Percentiles rank a stretch among this genome's conserved stretches.
phyloP scores from a whole-genome alignment of 2,888 invertebrate genomes.

The Acrocyrtus sp. region DNA sequence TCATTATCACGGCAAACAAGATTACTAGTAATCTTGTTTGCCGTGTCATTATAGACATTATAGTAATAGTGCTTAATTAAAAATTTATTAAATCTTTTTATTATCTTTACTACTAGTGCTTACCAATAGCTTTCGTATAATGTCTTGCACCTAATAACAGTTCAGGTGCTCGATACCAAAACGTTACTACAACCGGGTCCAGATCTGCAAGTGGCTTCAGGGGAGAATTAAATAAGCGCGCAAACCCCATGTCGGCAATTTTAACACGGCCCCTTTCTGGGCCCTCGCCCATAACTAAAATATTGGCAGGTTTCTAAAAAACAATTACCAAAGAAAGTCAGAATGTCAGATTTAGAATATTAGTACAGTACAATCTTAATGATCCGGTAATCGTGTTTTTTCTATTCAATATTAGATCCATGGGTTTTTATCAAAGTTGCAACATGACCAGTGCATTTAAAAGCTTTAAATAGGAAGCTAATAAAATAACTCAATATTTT shows the following conservation, averaged over 20 bases:
- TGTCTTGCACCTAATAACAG: constrained; percentile 92
- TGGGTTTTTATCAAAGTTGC: constrained; percentile 17
- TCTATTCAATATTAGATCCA: background rate
- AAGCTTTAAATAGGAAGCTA: no score
- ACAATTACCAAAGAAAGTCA: constrained; percentile 2
- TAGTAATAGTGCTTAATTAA: background rate
- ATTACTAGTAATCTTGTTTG: no score
- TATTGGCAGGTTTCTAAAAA: constrained; percentile 95
- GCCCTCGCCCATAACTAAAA: constrained; percentile 99
- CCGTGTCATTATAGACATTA: background rate
- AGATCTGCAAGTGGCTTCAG: constrained; percentile 96
- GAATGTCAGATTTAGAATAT: no score
- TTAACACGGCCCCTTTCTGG: constrained; percentile 95
- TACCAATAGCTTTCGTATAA: constrained; percentile 97
- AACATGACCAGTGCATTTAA: constrained; percentile 1
- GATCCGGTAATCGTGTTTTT: no score
- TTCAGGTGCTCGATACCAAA: constrained; percentile 99
- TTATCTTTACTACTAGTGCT: background rate
- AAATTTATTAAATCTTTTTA: background rate
- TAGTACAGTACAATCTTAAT: no score
- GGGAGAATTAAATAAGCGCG: constrained; percentile 96
- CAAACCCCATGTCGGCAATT: constrained; percentile 99
- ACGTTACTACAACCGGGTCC: constrained; percentile 99
- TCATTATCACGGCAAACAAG: no score
- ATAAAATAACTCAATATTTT: constrained; percentile 67